These are phyloP conservation scores for Chrysopilus asiliformis DNA, from an alignment of 2,888 invertebrate species.

Conservation along the genomic window DNA sequence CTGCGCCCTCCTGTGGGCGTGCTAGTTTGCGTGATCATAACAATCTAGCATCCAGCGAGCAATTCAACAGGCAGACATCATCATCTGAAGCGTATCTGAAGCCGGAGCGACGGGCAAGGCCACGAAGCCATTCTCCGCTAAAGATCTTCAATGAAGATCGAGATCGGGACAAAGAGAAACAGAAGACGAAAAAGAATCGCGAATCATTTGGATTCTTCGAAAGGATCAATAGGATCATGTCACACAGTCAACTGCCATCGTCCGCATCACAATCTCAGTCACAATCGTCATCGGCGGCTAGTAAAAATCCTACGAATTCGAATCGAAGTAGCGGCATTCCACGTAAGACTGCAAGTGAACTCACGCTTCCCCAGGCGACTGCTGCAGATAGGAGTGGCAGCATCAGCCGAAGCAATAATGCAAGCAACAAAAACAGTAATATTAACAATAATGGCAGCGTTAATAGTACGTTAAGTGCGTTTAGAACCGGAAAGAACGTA, in stretches of 20 bases:
- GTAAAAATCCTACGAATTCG: too few relatives aligned
- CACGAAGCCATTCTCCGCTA: conserved; percentile 13
- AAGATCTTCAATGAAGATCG: conserved; percentile 8
- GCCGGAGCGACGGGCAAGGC: conserved; percentile 6
- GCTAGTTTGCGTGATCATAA: conserved; percentile 10
- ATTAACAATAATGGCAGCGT: background rate
- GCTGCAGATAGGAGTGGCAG: background rate
- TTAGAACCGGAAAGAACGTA: background rate
- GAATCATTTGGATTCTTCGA: conserved; percentile 13
- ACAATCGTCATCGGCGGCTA: background rate
- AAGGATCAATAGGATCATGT: conserved; percentile 13
- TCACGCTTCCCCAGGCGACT: background rate
- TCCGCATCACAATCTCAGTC: background rate
- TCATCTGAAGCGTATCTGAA: conserved; percentile 2
- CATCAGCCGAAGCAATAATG: too few relatives aligned
- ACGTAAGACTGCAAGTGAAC: background rate
- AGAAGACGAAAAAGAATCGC: conserved; percentile 7
- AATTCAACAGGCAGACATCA: conserved; percentile 2
- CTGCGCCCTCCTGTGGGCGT: conserved; percentile 10
- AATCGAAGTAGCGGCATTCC: background rate
- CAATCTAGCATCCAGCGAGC: conserved; percentile 1
- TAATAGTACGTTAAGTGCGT: background rate
- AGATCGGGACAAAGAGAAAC: background rate
- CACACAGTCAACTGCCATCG: conserved; percentile 3
- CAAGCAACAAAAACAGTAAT: too few relatives aligned